phyloP scores from a whole-genome alignment of 2,797 vertebrate genomes.

The Okamejei kenojei region DNA sequence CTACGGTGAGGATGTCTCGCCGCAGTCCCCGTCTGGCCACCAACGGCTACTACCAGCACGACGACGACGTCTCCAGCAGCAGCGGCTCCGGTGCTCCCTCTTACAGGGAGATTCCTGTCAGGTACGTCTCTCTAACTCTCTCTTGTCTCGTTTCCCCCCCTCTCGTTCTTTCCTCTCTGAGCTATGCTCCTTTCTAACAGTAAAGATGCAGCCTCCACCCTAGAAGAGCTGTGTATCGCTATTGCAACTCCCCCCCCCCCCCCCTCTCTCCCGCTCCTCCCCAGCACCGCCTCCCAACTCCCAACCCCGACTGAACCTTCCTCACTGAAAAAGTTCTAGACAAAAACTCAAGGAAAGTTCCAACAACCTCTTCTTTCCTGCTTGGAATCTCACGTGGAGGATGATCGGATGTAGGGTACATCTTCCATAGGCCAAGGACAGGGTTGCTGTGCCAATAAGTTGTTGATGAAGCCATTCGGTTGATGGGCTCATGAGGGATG shows the following conservation, averaged over 20 bases:
- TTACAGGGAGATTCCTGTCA: conserved; percentile 10
- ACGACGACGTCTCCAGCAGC: too few species aligned
- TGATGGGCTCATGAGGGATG: too few species aligned
- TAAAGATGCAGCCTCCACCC: too few species aligned
- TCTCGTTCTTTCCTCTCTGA: background rate
- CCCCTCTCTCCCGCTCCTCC: background rate
- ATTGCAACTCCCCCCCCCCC: background rate
- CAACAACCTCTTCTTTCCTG: background rate
- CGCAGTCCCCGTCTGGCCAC: too few species aligned
- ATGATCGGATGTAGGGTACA: background rate
- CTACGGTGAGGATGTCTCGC: too few species aligned
- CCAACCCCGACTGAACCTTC: background rate
- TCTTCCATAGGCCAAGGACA: too few species aligned
- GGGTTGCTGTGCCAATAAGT: too few species aligned
- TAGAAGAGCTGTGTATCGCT: too few species aligned
- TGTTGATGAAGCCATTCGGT: too few species aligned
- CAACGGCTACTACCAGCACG: too few species aligned
- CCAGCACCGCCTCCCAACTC: too few species aligned
- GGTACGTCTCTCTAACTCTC: background rate
- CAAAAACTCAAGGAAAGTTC: background rate
- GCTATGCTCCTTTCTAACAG: background rate
- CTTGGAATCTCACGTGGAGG: background rate
- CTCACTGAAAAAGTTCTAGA: background rate
- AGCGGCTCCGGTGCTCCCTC: background rate
- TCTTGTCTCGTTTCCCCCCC: too few species aligned